Evolutionary conservation across 2,888 invertebrate species (phyloP).

Genomic region (Rhabditoides inermis): DNA sequence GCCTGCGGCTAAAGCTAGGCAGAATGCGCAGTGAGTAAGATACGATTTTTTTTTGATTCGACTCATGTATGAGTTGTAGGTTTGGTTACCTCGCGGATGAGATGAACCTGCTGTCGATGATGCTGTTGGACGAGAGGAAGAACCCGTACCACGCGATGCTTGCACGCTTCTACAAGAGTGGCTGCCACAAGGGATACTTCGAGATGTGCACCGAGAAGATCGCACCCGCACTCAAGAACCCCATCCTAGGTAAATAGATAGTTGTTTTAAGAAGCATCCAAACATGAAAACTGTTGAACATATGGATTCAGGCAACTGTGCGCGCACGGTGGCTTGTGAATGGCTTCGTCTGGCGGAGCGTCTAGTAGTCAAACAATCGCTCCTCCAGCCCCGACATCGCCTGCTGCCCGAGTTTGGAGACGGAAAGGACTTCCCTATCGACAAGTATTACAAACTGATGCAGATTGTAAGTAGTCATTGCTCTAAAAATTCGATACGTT

Average conservation of each 20-base stretch:
- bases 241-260: constrained; percentile 15
- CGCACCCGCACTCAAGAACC: constrained; percentile 23
- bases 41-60: too few species aligned
- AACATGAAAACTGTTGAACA: too few species aligned
- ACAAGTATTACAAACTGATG: constrained; percentile 16
- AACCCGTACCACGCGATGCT: constrained; percentile 4
- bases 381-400: too few species aligned
- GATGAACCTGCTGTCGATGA: not conserved
- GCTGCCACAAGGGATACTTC: constrained; percentile 40
- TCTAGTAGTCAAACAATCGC: too few species aligned
- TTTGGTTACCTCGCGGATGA: constrained; percentile 1
- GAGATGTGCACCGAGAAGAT: constrained; percentile 27
- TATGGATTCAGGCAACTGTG: too few species aligned
- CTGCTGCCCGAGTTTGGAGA: too few species aligned
- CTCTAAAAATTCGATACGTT: constrained; percentile 10
- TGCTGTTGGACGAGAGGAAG: constrained; percentile 5
- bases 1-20: too few species aligned
- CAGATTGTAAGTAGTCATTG: constrained; percentile 9
- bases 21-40: too few species aligned
- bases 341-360: too few species aligned
- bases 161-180: constrained; percentile 35
- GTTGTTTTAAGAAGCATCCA: too few species aligned
- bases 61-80: not conserved
- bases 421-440: constrained; percentile 16
- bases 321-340: too few species aligned